A percentile compares a stretch with the other conserved stretches of the same genome.
These are phyloP conservation scores for Pangasianodon hypophthalmus DNA, from an alignment of 2,113 vertebrate genomes.

Conservation along the genomic window DNA sequence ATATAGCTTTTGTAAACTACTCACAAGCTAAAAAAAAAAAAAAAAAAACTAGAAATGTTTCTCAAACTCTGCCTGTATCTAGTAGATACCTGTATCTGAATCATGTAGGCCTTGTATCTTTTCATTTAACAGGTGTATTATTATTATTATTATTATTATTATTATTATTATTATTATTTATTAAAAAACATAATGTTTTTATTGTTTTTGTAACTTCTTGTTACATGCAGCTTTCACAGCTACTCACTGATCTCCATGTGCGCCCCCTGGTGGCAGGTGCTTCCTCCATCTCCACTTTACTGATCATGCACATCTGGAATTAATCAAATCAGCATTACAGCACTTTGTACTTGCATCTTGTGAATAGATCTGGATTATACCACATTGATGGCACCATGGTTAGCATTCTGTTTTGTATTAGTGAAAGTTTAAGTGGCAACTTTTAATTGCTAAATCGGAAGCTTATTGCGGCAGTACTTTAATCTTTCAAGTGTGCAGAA, in stretches of 20 bases:
- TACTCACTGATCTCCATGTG: neutral
- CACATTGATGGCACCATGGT: neutral
- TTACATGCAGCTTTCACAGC: neutral
- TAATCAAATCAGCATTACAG: slow-evolving; percentile 30
- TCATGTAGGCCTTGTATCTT: neutral
- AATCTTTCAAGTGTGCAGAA: slow-evolving; percentile 33
- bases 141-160: neutral
- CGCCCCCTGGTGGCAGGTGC: slow-evolving; percentile 38
- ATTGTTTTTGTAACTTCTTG: too few species aligned
- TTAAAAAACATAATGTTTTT: neutral
- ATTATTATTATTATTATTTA: neutral
- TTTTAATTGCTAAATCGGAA: slow-evolving; percentile 40
- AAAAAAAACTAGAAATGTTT: neutral
- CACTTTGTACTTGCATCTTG: slow-evolving; percentile 7
- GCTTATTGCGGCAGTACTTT: slow-evolving; percentile 1
- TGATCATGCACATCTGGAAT: slow-evolving; percentile 26
- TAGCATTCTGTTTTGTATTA: slow-evolving; percentile 23
- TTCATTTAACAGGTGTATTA: neutral
- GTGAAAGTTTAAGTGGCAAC: slow-evolving; percentile 40
- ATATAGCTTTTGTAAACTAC: neutral
- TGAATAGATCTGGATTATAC: slow-evolving; percentile 29
- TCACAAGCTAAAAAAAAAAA: neutral
- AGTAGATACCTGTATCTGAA: too few species aligned
- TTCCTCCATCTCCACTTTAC: neutral
- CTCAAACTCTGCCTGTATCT: neutral